Evolutionary conservation across 1,140 invertebrate species (phyloP), one percentile per base, ranked within the genome.

Genomic region (Caenorhabditis briggsae): DNA sequence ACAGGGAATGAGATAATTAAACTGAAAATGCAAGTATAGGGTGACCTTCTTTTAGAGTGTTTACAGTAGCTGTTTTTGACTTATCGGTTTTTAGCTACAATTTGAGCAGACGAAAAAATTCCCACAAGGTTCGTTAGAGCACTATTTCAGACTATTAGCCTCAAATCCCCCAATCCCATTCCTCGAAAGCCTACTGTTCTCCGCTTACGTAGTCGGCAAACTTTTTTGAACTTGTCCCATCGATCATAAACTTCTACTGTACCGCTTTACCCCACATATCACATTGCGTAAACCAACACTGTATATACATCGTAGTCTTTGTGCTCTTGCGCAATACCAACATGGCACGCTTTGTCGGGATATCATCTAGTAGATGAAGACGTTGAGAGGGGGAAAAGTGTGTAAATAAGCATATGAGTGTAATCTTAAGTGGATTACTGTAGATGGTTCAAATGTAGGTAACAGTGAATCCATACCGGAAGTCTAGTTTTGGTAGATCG

Each of bases 301-400:
- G 65, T 48, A 70, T 46, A 11, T 46, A 18, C 46, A 70, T 18
- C 20, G 23, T 33, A 20, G 11, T n/a, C 70, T 78, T 78, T 78
- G 70, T 50, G 33, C 33, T 50, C 70, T 78, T 78, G 70, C 70
- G 70, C 70, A 78, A 78, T 78, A n/a, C 64, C 43, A 70, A 70
- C 41, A 70, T 70, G 50, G 16, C 11, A 53, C 16, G 18, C 43
- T 70, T 70, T 70, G 65, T 70, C 65, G 65, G 65, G 46, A 18
- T 1, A 33, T 64, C 33, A 33, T 25, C 33, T 33, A 33, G 33
- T 33, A 33, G 33, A 33, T 33, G 33, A 33, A 33, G 33, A 33
- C 33, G 33, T 64, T 33, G 41, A 70, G 41, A 46, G 64, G 18
- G 11, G 41, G 46, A 16, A 7, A 25, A 41, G 33, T 58, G 56